Evolutionary conservation across 2,797 vertebrate species (phyloP), one percentile per base, ranked within the genome.

Genomic region (Bradypus variegatus): DNA sequence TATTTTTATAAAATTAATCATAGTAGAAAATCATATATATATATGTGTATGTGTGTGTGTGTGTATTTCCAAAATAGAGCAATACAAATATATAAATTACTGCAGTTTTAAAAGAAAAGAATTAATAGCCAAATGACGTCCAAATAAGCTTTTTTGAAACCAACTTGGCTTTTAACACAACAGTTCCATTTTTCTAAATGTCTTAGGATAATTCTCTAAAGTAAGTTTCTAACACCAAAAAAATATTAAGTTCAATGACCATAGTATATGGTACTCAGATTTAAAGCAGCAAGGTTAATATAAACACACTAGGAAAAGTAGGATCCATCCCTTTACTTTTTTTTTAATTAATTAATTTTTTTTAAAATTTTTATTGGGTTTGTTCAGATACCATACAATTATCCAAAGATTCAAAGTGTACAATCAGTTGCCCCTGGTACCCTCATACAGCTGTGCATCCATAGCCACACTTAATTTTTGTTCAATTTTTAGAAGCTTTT

Each of bases 81-180:
- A 94, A 92, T 95, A 96, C 94, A 96, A 95, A 96, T 94, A 94
- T 91, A 93, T 94, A 95, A 95, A 93, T 95, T 95, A 96, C 95
- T 96, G 95, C 95, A 93, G 48, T 91, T 91, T 93, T 86, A 87
- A 95, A 94, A 88, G 73, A 92, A 94, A 96, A 93, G 53, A 88
- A 4, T 92, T 45, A 55, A 95, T 31, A 89, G 72, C 55, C 50
- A 92, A 77, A 76, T 55, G 72, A 88, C 53, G 76, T 91, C 89
- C 87, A 73, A 90, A 94, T 64, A 94, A 92, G 87, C 11, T 25
- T 60, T 80, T 90, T 72, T 69, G 53, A 91, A 94, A 92, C 19
- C 55, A 92, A 94, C 53, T 80, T 79, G 50, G 36, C 91, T 90
- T 92, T 92, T 13, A 77, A 21, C 41, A 77, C 2, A 41, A 48